Percentiles rank a stretch among this genome's conserved stretches.
phyloP scores from a whole-genome alignment of 1,140 invertebrate species.

The Tetramorium parvispinum region DNA sequence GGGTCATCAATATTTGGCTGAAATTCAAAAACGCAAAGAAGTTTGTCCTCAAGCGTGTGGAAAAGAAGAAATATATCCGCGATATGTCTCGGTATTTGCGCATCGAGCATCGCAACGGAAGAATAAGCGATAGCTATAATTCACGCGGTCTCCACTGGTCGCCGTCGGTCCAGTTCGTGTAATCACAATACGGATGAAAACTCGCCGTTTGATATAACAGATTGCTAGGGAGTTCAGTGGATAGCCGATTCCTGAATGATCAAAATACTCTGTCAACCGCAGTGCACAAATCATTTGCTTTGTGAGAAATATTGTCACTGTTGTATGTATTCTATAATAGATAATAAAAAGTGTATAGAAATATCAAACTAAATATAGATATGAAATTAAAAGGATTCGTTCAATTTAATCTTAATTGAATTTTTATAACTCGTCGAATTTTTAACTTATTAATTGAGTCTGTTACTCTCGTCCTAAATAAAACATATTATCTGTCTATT shows the following conservation, averaged over 20 bases:
- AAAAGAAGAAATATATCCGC: constrained; percentile 31
- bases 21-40: constrained; percentile 21
- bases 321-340: not conserved
- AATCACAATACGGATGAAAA: constrained; percentile 34
- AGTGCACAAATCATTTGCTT: constrained; percentile 16
- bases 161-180: constrained; percentile 1
- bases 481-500: not conserved
- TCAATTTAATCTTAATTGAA: not conserved
- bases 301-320: not conserved
- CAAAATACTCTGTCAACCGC: constrained; percentile 1
- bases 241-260: constrained; percentile 2
- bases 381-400: not conserved
- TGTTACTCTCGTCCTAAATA: not conserved
- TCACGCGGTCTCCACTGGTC: not conserved
- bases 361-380: not conserved
- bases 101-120: not conserved
- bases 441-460: not conserved
- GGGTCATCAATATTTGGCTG: not conserved
- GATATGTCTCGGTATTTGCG: constrained; percentile 15
- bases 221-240: not conserved
- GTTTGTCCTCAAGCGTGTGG: not conserved
- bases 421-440: not conserved
- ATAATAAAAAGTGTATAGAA: not conserved
- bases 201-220: not conserved
- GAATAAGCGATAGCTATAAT: constrained; percentile 30